Base-by-base conservation (phyloP, 2,797 vertebrate species). In the Euphonia xanthogaster region DNA sequence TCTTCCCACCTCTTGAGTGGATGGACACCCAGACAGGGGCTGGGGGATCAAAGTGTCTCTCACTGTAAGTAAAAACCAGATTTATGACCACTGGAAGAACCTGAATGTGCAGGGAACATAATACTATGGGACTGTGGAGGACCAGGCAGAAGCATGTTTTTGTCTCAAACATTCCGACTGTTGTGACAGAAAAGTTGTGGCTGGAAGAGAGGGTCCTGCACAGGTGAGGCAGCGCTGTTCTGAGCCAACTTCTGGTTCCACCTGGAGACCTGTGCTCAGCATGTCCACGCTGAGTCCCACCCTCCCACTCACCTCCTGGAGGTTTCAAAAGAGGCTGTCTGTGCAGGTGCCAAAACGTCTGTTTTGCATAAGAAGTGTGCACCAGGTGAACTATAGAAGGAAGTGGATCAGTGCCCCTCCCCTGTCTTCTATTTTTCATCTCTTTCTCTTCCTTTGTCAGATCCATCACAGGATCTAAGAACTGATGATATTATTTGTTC, bases 61-160 rank as follows among this genome's bases (percentile, higher is more conserved):
- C 12, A 19, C 8, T 16, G 12, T 71, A 76, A 33, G 24, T 70
- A 63, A 39, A 63, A 42, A 27, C 7, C 8, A 51, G 2, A 57
- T 44, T 51, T 63, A 31, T 27, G 30, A 51, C 12, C 33, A 31
- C 21, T 1, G 1, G 33, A 71, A 71, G 51, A 77, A 58, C 18
- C 30, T 65, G 58, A 51, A 14, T 0, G 0, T 45, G 11, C 28
- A 33, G 12, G n/a, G 12, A 55, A 16, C 14, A 30, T 39, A 63
- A 39, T 21, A 33, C 10, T 22, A 4, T 3, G 17, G 44, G n/a
- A 30, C 7, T 25, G 42, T 25, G 20, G 44, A 70, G 21, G n/a
- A 44, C 23, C n/a, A 57, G n/a, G 28, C 55, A 55, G 20, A 50
- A 44, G 14, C 23, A 10, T 10, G 11, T 15, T 37, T 37, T 44